Base-by-base conservation (phyloP, 2,113 vertebrate genomes). In the Eulacestoma nigropectus region DNA sequence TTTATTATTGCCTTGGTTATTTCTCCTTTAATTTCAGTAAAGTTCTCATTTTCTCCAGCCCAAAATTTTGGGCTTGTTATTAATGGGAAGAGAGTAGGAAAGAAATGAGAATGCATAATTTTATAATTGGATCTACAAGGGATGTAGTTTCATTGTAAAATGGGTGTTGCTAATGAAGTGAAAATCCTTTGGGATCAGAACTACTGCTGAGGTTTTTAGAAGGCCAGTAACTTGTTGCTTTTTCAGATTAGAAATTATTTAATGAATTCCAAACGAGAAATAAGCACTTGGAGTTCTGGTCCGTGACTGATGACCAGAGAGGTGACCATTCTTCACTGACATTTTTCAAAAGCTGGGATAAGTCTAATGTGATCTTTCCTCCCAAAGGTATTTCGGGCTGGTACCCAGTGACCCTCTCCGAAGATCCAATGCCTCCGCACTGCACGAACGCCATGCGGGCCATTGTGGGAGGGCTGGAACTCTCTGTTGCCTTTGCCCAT, bases 321-420 rank as follows among this genome's bases (percentile, higher is more conserved):
- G 26, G 2, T 2, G n/a, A 8, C n/a, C 30, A 4, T 21, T 27
- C 29, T n/a, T 41, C 18, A 7, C 3, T 14, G 60, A 6, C 7
- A 0, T 27, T 91, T 82, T 77, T 41, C 10, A 7, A 15, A 11
- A 46, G 60, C 39, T 22, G 7, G 35, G 16, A 3, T 17, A 5
- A 53, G 11, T 33, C 62, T 57, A 4, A 69, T 4, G 4, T 4
- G 33, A 1, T 20, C 30, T 85, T 17, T 76, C 41, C 16, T 90
- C 27, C 56, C 57, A 6, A 60, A 99, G 99, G 99, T 32, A 98
- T 99, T 73, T 98, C 98, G 41, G 99, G 99, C 91, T 99, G 99
- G 99, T 99, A 97, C 97, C 98, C 98, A 8, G 82, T 99, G 32
- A 96, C 97, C 42, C 68, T 97, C 4, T 78, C 98, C 11, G 97